Conservation (phyloP, 2,113 vertebrate genomes). For the Neomonachus schauinslandi region DNA sequence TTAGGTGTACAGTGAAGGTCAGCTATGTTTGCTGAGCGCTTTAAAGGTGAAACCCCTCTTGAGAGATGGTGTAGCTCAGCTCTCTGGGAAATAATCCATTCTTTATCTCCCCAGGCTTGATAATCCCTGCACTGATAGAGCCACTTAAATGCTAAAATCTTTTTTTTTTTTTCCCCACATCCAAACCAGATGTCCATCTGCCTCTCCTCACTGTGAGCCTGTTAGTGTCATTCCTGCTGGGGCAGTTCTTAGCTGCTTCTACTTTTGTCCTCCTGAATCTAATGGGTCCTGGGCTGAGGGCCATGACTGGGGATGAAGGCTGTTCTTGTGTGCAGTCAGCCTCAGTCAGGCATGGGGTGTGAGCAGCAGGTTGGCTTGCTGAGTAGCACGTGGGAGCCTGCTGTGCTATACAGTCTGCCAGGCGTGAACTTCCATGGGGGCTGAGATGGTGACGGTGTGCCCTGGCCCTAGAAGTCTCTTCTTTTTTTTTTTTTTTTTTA, state of each 20-base stretch:
- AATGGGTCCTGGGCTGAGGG: neutral
- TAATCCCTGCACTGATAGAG: neutral
- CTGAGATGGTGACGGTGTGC: neutral
- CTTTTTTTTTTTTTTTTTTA: too few species aligned
- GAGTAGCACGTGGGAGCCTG: neutral
- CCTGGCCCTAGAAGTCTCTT: neutral
- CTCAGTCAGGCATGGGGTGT: neutral
- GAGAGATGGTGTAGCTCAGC: neutral
- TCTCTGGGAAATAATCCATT: neutral
- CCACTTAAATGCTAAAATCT: neutral
- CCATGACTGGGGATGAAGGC: neutral
- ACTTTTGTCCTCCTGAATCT: neutral
- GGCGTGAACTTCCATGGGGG: neutral
- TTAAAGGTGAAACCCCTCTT: neutral
- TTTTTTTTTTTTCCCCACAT: neutral
- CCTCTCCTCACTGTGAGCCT: neutral
- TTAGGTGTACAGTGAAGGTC: neutral
- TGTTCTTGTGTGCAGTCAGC: neutral
- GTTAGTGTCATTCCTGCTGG: neutral
- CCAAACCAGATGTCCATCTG: neutral
- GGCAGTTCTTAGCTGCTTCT: neutral
- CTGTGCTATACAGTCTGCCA: neutral
- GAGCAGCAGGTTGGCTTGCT: neutral
- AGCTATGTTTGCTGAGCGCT: neutral
- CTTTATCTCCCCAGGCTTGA: neutral